phyloP scores from a whole-genome alignment of 1,140 invertebrate species.

The Drosophila hydei region DNA sequence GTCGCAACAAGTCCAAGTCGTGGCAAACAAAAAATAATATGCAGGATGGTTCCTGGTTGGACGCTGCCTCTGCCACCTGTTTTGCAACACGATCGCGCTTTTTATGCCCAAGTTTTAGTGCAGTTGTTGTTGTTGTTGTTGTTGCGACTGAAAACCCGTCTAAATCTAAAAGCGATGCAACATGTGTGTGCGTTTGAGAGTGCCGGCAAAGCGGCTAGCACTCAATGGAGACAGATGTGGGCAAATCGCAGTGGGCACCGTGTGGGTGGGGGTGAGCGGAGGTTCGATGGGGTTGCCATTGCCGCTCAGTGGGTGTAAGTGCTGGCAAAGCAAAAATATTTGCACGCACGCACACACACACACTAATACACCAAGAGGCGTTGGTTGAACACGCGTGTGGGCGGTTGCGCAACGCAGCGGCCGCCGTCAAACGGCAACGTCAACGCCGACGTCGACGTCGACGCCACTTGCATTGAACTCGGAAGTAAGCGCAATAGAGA shows the following conservation, averaged over 20 bases:
- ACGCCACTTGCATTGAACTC: slow-evolving; percentile 70
- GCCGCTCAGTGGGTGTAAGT: slow-evolving; percentile 57
- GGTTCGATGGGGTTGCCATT: slow-evolving; percentile 33
- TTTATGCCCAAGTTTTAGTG: slow-evolving; percentile 31
- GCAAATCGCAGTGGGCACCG: slow-evolving; percentile 37
- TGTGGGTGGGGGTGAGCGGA: slow-evolving; percentile 4
- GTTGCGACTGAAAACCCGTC: slow-evolving; percentile 59
- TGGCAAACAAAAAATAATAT: slow-evolving; percentile 24
- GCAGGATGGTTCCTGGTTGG: slow-evolving; percentile 52
- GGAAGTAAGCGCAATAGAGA: slow-evolving; percentile 80
- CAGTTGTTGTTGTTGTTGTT: neutral
- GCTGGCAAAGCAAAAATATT: slow-evolving; percentile 69
- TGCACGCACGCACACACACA: slow-evolving; percentile 64
- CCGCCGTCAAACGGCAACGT: slow-evolving; percentile 13
- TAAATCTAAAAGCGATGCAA: slow-evolving; percentile 79
- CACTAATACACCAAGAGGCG: slow-evolving; percentile 20
- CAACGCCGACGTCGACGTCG: slow-evolving; percentile 23
- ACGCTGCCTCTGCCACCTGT: slow-evolving; percentile 40
- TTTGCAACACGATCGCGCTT: slow-evolving; percentile 57
- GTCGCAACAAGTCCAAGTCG: slow-evolving; percentile 31
- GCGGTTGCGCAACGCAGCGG: slow-evolving; percentile 74
- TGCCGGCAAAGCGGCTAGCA: slow-evolving; percentile 66
- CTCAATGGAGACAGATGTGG: slow-evolving; percentile 58
- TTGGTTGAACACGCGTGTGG: slow-evolving; percentile 51
- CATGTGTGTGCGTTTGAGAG: slow-evolving; percentile 77